A percentile compares a stretch with the other conserved stretches of the same genome.
phyloP scores from a whole-genome alignment of 1,140 invertebrate species.

The Leptinotarsa lineolata region DNA sequence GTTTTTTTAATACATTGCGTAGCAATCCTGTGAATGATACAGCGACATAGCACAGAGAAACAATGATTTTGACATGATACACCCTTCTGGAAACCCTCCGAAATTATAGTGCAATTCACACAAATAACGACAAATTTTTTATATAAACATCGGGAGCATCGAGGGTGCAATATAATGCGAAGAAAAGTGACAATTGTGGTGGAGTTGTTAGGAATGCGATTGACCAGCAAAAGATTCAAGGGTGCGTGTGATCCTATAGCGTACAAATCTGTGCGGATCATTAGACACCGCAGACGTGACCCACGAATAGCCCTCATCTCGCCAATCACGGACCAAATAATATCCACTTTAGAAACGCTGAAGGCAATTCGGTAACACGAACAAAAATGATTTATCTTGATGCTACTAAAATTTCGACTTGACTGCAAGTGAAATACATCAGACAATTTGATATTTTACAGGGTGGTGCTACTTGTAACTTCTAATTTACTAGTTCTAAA shows the following conservation, averaged over 20 bases:
- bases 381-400: background rate
- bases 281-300: conserved; percentile 20
- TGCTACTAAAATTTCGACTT: background rate
- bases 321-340: conserved; percentile 15
- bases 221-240: conserved; percentile 24
- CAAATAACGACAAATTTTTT: background rate
- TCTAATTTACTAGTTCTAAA: too few species aligned
- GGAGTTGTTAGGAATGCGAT: conserved; percentile 18
- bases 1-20: too few species aligned
- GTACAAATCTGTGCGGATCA: conserved; percentile 27
- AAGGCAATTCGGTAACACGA: conserved; percentile 18
- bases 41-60: too few species aligned
- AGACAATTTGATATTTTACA: too few species aligned
- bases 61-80: too few species aligned
- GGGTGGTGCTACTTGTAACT: too few species aligned
- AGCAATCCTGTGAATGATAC: too few species aligned
- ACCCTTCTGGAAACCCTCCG: too few species aligned
- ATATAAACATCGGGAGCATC: conserved; percentile 2
- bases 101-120: too few species aligned
- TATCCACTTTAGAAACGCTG: conserved; percentile 16
- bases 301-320: conserved; percentile 19
- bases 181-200: conserved; percentile 9
- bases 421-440: too few species aligned
- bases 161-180: background rate
- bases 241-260: conserved; percentile 21